Conservation (phyloP, 1,140 invertebrate species). For the Octopus sinensis region DNA sequence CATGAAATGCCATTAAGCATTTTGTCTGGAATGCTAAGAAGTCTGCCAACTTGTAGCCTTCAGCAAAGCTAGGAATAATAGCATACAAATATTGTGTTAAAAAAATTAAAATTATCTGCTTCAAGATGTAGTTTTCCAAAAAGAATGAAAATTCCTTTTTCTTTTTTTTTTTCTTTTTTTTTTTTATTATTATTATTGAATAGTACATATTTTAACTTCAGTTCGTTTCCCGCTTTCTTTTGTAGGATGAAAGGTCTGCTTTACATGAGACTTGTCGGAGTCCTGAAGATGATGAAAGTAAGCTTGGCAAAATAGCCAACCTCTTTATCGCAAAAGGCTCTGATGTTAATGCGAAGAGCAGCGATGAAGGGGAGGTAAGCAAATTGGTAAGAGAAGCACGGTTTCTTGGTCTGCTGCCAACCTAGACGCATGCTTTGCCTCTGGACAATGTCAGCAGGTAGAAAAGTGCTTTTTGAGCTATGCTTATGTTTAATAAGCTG, state of each 20-base stretch:
- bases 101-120: too few species aligned
- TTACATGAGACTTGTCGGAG: conserved; percentile 52
- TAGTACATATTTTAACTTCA: too few species aligned
- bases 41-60: too few species aligned
- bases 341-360: conserved; percentile 52
- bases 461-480: conserved; percentile 4
- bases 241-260: conserved; percentile 52
- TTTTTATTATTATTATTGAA: too few species aligned
- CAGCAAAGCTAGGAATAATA: too few species aligned
- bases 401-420: background rate
- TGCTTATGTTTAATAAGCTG: background rate
- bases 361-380: conserved; percentile 50
- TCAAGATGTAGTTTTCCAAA: too few species aligned
- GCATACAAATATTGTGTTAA: too few species aligned
- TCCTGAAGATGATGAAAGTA: conserved; percentile 38
- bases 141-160: too few species aligned
- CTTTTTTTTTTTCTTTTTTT: too few species aligned
- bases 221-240: background rate
- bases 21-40: too few species aligned
- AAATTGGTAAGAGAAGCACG: conserved; percentile 9
- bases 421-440: background rate
- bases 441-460: background rate
- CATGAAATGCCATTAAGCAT: too few species aligned
- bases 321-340: conserved; percentile 48
- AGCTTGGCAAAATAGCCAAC: conserved; percentile 45